Conservation (phyloP, 2,888 invertebrate genomes). For the Danaus chrysippus region DNA sequence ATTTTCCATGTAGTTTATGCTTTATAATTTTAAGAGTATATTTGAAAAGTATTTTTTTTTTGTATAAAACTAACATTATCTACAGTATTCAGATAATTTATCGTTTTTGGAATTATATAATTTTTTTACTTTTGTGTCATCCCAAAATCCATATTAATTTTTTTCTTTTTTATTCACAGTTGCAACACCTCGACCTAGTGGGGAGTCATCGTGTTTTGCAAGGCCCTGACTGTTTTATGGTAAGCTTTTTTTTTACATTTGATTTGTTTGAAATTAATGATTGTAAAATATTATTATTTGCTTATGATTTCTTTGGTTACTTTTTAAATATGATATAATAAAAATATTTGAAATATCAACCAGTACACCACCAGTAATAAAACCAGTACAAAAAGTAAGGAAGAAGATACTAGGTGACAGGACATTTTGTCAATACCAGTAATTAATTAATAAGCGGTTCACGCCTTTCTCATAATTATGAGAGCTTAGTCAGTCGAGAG, state of each 20-base stretch:
- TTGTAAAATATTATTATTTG: too few relatives aligned
- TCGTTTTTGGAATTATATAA: constrained; percentile 9
- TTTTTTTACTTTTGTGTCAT: constrained; percentile 19
- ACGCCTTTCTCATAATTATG: constrained; percentile 67
- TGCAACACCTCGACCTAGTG: constrained; percentile 80
- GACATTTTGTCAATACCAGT: constrained; percentile 69
- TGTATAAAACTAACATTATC: too few relatives aligned
- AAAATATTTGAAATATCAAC: too few relatives aligned
- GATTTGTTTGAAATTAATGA: too few relatives aligned
- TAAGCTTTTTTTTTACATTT: constrained; percentile 54
- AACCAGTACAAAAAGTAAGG: too few relatives aligned
- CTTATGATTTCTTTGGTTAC: too few relatives aligned
- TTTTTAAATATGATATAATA: too few relatives aligned
- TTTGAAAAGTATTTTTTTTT: too few relatives aligned
- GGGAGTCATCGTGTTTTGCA: constrained; percentile 83
- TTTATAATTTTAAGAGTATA: too few relatives aligned
- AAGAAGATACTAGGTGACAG: constrained; percentile 42
- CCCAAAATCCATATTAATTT: constrained; percentile 39
- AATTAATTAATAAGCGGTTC: constrained; percentile 61
- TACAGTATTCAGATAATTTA: too few relatives aligned
- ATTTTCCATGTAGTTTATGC: too few relatives aligned
- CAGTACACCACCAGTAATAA: too few relatives aligned
- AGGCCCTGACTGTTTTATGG: constrained; percentile 86
- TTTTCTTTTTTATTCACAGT: constrained; percentile 79
- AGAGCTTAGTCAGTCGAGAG: constrained; percentile 64